A percentile compares a stretch with the other conserved stretches of the same genome.
phyloP scores from a whole-genome alignment of 2,888 invertebrate genomes.

The Acrocyrtus sp. region DNA sequence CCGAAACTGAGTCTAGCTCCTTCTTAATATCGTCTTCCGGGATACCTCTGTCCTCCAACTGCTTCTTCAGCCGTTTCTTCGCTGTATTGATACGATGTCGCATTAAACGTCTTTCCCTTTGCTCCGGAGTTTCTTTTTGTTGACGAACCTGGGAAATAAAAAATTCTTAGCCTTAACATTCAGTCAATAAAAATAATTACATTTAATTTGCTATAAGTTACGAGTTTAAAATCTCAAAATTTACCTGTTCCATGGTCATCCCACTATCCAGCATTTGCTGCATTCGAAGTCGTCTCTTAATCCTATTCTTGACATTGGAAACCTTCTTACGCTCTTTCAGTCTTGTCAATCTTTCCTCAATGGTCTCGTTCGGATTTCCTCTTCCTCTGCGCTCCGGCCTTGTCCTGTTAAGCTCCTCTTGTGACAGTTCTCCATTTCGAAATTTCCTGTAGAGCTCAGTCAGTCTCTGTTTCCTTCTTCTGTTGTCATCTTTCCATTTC shows the following conservation, averaged over 20 bases:
- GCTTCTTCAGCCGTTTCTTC: neutral
- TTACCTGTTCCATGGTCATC: conserved; percentile 33
- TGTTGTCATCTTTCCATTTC: neutral
- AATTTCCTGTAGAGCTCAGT: neutral
- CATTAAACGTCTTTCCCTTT: conserved; percentile 16
- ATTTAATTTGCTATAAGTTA: too few relatives aligned
- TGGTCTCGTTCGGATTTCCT: neutral
- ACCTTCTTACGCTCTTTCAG: neutral
- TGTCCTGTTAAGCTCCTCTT: too few relatives aligned
- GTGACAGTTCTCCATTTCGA: neutral
- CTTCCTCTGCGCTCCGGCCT: too few relatives aligned
- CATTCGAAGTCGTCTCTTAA: conserved; percentile 10
- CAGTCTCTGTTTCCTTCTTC: neutral
- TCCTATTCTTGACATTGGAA: neutral
- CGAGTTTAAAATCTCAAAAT: too few relatives aligned
- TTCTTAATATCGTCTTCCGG: conserved; percentile 23
- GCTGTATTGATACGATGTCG: conserved; percentile 8
- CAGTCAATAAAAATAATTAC: too few relatives aligned
- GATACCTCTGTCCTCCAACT: neutral
- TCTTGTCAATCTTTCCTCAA: neutral
- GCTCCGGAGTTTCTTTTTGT: conserved; percentile 19
- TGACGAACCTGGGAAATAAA: conserved; percentile 6
- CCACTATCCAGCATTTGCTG: conserved; percentile 30
- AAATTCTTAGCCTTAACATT: too few relatives aligned
- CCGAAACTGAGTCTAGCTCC: conserved; percentile 1